These are phyloP conservation scores for Pedetes capensis DNA, from an alignment of 2,113 vertebrate genomes.

Conservation along the genomic window DNA sequence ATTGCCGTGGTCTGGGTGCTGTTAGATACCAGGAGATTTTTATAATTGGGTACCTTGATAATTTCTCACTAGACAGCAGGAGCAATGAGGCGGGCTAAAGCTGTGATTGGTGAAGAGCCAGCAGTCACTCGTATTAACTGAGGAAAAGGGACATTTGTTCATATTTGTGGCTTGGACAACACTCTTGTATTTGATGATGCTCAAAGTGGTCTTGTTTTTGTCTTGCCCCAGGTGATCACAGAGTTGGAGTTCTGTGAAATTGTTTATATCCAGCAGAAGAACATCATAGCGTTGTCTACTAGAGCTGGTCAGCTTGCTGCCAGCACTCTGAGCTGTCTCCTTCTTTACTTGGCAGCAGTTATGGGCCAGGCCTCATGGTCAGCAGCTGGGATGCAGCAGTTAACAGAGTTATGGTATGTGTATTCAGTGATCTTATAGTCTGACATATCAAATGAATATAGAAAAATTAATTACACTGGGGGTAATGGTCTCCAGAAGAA, in stretches of 20 bases:
- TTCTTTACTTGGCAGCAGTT: background rate
- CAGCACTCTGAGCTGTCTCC: background rate
- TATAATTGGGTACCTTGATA: background rate
- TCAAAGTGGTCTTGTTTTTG: background rate
- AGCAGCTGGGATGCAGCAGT: background rate
- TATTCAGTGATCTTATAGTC: background rate
- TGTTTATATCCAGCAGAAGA: background rate
- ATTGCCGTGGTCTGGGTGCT: background rate
- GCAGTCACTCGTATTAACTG: background rate
- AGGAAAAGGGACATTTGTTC: background rate
- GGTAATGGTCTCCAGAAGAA: background rate
- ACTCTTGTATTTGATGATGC: background rate
- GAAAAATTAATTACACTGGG: background rate
- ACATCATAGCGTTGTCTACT: background rate
- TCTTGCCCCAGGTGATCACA: background rate
- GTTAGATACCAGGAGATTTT: conserved; percentile 8
- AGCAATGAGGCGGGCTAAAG: background rate
- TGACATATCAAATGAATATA: background rate
- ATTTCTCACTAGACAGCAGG: background rate
- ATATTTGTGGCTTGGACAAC: background rate
- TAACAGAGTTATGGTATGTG: background rate
- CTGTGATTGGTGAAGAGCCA: background rate
- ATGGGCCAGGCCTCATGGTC: background rate
- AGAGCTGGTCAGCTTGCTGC: background rate
- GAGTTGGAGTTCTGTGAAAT: background rate